phyloP scores from a whole-genome alignment of 1,140 invertebrate species.

The Steinernema khuongi region DNA sequence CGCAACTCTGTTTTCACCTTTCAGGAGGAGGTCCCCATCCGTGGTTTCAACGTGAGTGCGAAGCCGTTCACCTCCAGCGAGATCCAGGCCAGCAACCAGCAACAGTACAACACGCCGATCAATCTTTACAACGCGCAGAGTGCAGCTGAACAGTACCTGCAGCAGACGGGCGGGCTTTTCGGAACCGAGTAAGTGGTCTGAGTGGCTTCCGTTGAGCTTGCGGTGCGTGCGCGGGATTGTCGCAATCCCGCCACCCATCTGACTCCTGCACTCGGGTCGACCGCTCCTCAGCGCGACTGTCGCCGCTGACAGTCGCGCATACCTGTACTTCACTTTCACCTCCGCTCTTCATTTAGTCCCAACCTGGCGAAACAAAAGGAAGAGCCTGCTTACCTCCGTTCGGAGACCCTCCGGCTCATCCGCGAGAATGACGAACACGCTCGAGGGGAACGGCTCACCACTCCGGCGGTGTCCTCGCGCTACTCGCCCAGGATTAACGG shows the following conservation, averaged over 20 bases:
- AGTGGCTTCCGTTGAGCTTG: slow-evolving; percentile 2
- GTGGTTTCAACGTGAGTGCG: slow-evolving; percentile 39
- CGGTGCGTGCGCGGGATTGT: not conserved
- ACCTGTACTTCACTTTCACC: not conserved
- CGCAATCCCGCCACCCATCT: not conserved
- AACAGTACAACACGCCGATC: slow-evolving; percentile 35
- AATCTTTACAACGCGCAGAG: slow-evolving; percentile 32
- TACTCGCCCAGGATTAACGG: slow-evolving; percentile 6
- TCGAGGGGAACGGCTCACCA: slow-evolving; percentile 5
- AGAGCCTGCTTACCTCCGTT: slow-evolving; percentile 33
- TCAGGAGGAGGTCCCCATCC: slow-evolving; percentile 23
- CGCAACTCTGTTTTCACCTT: too few species aligned
- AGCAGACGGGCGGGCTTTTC: slow-evolving; percentile 36
- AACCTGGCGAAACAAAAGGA: slow-evolving; percentile 26
- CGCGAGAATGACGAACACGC: slow-evolving; percentile 32
- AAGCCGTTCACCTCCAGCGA: slow-evolving; percentile 27
- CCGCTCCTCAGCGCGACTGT: not conserved
- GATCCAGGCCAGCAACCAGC: not conserved
- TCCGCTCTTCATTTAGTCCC: not conserved
- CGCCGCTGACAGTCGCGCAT: not conserved
- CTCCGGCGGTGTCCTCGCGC: not conserved
- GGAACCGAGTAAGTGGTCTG: slow-evolving; percentile 21
- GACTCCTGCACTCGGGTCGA: not conserved
- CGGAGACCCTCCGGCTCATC: slow-evolving; percentile 36
- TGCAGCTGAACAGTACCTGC: slow-evolving; percentile 38